A percentile compares a stretch with the other conserved stretches of the same genome.
phyloP scores from a whole-genome alignment of 2,113 vertebrate species.

The Grus americana region DNA sequence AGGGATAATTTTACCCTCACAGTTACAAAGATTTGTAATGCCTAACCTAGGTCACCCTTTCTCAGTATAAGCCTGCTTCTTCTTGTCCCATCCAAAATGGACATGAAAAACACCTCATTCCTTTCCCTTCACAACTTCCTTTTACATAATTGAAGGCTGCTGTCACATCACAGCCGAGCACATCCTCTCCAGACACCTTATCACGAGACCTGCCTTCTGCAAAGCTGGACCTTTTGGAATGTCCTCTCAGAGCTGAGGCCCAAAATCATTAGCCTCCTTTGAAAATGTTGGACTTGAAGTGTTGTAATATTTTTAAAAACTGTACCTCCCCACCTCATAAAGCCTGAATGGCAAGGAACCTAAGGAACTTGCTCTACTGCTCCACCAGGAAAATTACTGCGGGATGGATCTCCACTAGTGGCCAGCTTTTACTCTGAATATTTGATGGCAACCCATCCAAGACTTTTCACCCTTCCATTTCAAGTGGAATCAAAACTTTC shows the following conservation, averaged over 20 bases:
- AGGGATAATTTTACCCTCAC: neutral
- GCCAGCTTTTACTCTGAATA: neutral
- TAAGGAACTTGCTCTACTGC: neutral
- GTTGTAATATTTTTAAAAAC: neutral
- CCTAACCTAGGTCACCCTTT: neutral
- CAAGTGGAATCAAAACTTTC: neutral
- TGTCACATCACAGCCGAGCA: neutral
- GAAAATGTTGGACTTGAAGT: neutral
- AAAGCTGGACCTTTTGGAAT: neutral
- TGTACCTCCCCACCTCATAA: neutral
- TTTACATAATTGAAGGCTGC: neutral
- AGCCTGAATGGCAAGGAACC: neutral
- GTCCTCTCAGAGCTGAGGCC: neutral
- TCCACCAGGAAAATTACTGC: neutral
- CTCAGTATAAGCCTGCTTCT: neutral
- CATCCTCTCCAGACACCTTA: neutral
- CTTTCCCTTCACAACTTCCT: neutral
- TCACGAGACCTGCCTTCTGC: neutral
- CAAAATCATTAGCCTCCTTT: neutral
- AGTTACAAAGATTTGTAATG: neutral
- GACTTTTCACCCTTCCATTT: neutral
- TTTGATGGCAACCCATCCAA: neutral
- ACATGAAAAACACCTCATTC: neutral
- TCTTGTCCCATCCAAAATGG: rapidly evolving
- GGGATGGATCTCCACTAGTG: rapidly evolving